Conservation (phyloP, 2,888 invertebrate species). For the Fragum sueziense region DNA sequence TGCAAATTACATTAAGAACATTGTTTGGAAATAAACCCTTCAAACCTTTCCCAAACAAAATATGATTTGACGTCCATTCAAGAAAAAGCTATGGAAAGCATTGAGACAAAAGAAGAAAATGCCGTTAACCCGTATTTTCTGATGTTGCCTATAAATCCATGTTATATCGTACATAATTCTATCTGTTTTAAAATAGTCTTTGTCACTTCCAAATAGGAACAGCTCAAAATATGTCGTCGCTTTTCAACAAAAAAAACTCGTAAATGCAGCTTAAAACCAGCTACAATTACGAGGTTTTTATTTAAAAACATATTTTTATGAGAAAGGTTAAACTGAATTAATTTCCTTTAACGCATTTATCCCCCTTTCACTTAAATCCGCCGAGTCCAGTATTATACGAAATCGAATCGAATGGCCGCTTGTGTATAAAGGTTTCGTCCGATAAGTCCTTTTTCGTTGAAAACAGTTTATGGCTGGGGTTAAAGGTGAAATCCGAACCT, state of each 20-base stretch:
- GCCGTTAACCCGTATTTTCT: background rate
- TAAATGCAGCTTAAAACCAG: too few species aligned
- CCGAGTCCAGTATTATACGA: constrained; percentile 37
- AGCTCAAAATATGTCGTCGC: too few species aligned
- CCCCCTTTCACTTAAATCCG: constrained; percentile 23
- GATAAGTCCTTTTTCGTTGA: constrained; percentile 17
- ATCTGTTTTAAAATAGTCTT: background rate
- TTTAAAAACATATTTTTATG: too few species aligned
- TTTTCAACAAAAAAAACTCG: too few species aligned
- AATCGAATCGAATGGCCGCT: constrained; percentile 41
- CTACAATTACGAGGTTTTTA: too few species aligned
- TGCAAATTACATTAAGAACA: background rate
- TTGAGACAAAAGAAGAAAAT: background rate
- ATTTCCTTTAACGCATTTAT: background rate
- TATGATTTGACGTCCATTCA: background rate
- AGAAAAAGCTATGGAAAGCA: background rate
- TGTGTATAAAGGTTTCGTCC: constrained; percentile 8
- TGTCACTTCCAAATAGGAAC: too few species aligned
- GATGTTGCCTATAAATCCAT: background rate
- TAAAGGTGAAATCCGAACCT: background rate
- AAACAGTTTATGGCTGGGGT: background rate
- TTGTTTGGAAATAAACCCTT: background rate
- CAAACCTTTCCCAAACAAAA: background rate
- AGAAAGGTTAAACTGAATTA: background rate
- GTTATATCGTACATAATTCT: background rate